These are phyloP conservation scores for Lepus timidus DNA, from an alignment of 2,113 vertebrate species.

Conservation along the genomic window DNA sequence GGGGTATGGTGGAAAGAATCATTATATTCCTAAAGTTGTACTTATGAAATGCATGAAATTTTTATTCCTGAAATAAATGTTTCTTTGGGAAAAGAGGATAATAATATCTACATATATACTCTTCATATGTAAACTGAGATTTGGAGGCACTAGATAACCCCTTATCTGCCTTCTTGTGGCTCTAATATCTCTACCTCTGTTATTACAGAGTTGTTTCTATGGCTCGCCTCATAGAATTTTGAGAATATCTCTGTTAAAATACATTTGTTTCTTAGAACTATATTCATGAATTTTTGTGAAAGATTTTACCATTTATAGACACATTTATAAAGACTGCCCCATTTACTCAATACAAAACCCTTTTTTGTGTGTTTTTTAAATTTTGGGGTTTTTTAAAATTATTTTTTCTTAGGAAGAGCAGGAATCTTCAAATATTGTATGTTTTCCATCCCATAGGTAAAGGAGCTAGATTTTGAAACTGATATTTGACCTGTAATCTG, in stretches of 20 bases:
- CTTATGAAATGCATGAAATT: too few species aligned
- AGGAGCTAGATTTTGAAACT: neutral
- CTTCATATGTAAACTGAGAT: neutral
- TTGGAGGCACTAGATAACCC: neutral
- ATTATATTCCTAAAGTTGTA: too few species aligned
- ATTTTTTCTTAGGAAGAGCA: neutral
- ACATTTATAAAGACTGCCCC: neutral
- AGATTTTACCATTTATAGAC: neutral
- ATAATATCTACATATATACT: too few species aligned
- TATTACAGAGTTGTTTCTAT: neutral
- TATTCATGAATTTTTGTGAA: neutral
- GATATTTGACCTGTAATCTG: neutral
- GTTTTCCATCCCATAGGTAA: neutral
- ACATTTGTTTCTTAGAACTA: neutral
- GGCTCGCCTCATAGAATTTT: neutral
- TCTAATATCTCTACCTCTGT: neutral
- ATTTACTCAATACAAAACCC: neutral
- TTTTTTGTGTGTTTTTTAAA: neutral
- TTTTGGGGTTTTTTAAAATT: too few species aligned
- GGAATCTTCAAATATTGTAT: neutral
- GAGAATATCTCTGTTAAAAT: neutral
- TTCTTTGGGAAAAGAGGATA: too few species aligned
- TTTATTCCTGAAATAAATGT: too few species aligned
- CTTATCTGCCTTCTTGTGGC: neutral
- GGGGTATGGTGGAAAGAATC: too few species aligned